These are phyloP conservation scores for Grus americana DNA, from an alignment of 2,113 vertebrate genomes.

Conservation along the genomic window DNA sequence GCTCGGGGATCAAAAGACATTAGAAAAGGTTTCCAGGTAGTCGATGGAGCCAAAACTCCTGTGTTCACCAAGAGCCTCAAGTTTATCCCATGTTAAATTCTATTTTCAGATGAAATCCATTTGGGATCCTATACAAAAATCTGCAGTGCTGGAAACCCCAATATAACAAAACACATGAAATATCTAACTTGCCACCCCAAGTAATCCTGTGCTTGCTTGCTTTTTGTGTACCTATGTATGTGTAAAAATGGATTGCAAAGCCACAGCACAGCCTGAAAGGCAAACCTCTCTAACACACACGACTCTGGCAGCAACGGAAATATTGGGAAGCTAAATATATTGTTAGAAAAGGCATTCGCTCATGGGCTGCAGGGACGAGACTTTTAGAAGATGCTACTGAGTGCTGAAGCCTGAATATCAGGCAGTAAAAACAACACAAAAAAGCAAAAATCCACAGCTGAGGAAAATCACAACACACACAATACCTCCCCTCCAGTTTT, in stretches of 20 bases:
- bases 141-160: not conserved
- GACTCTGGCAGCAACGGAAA: not conserved
- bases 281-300: not conserved
- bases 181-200: not conserved
- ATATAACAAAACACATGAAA: rapidly evolving
- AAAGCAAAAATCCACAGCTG: not conserved
- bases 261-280: not conserved
- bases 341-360: not conserved
- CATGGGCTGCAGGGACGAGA: rapidly evolving
- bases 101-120: not conserved
- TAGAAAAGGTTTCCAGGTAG: not conserved
- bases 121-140: not conserved
- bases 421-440: not conserved
- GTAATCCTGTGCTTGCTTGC: not conserved
- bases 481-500: not conserved
- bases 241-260: not conserved
- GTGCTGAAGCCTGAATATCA: not conserved
- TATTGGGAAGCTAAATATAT: not conserved
- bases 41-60: not conserved
- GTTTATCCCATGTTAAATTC: not conserved
- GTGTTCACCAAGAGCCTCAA: rapidly evolving
- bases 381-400: not conserved
- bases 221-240: rapidly evolving
- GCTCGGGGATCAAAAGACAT: not conserved
- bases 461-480: not conserved